These are phyloP conservation scores for Platorchestia sp. DNA, from an alignment of 1,140 invertebrate species.

Conservation along the genomic window DNA sequence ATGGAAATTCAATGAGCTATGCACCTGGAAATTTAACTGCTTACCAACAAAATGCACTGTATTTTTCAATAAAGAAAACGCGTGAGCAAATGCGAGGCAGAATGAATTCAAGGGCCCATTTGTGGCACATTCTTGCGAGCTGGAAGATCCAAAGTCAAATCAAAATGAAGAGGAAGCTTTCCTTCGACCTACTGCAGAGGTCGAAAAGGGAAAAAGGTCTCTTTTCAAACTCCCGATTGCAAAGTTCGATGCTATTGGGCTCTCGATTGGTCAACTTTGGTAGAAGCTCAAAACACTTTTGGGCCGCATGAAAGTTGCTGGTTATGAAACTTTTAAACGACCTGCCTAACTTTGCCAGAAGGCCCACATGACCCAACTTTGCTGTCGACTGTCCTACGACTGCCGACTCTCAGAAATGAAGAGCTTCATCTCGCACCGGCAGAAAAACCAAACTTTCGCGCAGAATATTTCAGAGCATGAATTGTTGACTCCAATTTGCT, in stretches of 20 bases:
- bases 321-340: slow-evolving; percentile 18
- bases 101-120: background rate
- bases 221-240: background rate
- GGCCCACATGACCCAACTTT: background rate
- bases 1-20: no score
- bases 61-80: no score
- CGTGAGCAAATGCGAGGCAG: background rate
- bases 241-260: slow-evolving; percentile 20
- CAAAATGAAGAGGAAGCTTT: background rate
- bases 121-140: background rate
- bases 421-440: background rate
- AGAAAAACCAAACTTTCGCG: background rate
- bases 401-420: background rate
- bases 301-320: background rate
- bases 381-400: background rate
- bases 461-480: background rate
- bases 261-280: slow-evolving; percentile 42
- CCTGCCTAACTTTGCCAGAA: background rate
- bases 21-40: no score
- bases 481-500: background rate
- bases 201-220: background rate
- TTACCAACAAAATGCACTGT: no score
- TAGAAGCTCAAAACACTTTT: background rate
- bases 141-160: background rate
- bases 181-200: background rate